phyloP scores from a whole-genome alignment of 2,888 invertebrate species.

The Idaea dimidiata region DNA sequence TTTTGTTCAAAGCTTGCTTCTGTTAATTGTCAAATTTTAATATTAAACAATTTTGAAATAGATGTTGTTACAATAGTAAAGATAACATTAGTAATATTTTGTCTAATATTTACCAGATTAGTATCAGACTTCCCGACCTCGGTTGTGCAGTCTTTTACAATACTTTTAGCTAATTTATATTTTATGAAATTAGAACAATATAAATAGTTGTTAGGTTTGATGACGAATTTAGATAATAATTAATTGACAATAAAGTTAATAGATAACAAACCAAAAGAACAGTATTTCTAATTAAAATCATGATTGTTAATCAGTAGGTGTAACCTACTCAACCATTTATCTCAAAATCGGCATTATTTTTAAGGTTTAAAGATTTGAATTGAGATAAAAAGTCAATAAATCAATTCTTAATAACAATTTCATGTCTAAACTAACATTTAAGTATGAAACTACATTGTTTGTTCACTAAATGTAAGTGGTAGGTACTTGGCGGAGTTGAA shows the following conservation, averaged over 20 bases:
- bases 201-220: too few species aligned
- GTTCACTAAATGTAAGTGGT: neutral
- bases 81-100: neutral
- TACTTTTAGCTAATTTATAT: too few species aligned
- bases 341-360: neutral
- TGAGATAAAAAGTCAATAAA: neutral
- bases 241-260: too few species aligned
- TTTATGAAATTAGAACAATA: too few species aligned
- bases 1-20: neutral
- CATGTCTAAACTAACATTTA: neutral
- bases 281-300: neutral
- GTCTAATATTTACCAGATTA: neutral
- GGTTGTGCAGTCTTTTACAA: too few species aligned
- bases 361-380: neutral
- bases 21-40: neutral
- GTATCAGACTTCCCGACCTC: neutral
- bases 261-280: neutral
- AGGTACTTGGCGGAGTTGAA: neutral
- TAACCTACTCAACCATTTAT: neutral
- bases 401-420: neutral
- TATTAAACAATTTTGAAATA: neutral
- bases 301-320: neutral
- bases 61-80: too few species aligned
- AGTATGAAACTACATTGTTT: neutral
- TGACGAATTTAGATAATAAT: too few species aligned